Evolutionary conservation across 1,140 invertebrate species (phyloP), one percentile per base, ranked within the genome.

Genomic region (Penaeus indicus): DNA sequence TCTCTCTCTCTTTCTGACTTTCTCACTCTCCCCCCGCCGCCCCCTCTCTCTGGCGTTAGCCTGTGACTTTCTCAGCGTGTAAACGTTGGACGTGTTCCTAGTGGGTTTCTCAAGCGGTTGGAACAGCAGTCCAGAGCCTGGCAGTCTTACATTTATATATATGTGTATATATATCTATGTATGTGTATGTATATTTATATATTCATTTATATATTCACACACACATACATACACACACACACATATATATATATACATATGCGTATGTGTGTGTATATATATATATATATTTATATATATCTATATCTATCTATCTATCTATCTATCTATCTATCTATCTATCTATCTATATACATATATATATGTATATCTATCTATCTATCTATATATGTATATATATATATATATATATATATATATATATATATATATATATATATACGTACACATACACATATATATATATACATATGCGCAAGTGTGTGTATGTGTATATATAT

Each of bases 401-500:
- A 42, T 27, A 78, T 22, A 81, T 19, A 81, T n/a, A 47, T 10
- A n/a, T n/a, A 18, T 62, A 7, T 62, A 83, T 83, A 83, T 83
- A 83, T 83, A 83, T 64, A 83, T 83, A 83, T 64, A 83, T 64
- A 83, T 64, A 83, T 63, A 83, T 64, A 83, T 64, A 83, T 83
- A 83, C 32, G 62, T 83, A 83, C 62, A 83, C 62, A 64, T 83
- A 83, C 62, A 64, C 62, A 83, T 83, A 83, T 83, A 83, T 83
- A 83, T 83, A 83, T 83, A 83, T 83, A 83, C 62, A 83, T 83
- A 83, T 83, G 62, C 62, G 62, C 62, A 83, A 63, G 62, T 83
- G 62, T 83, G 62, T 83, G 27, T 83, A 38, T 83, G 63, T 83
- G 63, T 83, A 63, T 83, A 7, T 83, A 63, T 83, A 63, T 83